A percentile compares a stretch with the other conserved stretches of the same genome.
These are phyloP conservation scores for Spodoptera littoralis DNA, from an alignment of 2,888 invertebrate genomes.

Conservation along the genomic window DNA sequence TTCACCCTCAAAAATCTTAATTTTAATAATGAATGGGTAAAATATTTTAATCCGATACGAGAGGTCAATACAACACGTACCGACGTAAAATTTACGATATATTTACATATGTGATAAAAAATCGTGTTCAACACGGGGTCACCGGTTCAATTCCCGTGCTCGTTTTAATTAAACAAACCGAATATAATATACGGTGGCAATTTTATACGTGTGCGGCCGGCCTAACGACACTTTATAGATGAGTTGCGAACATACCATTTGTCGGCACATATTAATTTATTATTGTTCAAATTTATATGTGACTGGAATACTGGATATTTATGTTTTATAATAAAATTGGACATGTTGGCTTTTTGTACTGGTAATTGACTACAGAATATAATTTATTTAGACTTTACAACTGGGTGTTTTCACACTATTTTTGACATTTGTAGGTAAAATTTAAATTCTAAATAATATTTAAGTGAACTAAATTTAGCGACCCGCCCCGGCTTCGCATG, in stretches of 20 bases:
- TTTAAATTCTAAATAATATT: no score
- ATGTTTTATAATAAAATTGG: constrained; percentile 36
- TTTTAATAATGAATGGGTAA: constrained; percentile 10
- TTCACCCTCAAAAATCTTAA: constrained; percentile 1
- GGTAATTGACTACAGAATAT: constrained; percentile 8
- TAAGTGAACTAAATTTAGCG: no score
- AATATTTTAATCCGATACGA: constrained; percentile 31
- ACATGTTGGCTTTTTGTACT: constrained; percentile 22
- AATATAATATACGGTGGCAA: constrained; percentile 76
- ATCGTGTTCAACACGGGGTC: constrained; percentile 66
- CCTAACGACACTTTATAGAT: constrained; percentile 62
- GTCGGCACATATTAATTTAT: constrained; percentile 60
- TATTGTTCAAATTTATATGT: constrained; percentile 57
- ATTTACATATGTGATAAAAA: constrained; percentile 73
- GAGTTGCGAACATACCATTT: constrained; percentile 60
- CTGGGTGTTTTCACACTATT: neutral
- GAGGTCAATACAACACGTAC: constrained; percentile 50
- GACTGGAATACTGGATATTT: constrained; percentile 32
- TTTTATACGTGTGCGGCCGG: constrained; percentile 63
- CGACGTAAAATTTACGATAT: constrained; percentile 56
- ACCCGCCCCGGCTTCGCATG: no score
- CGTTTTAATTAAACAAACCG: constrained; percentile 80
- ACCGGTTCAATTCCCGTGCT: constrained; percentile 64
- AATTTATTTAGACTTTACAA: neutral
- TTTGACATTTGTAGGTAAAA: neutral